These are phyloP conservation scores for Esox niger DNA, from an alignment of 2,113 vertebrate species.

Conservation along the genomic window DNA sequence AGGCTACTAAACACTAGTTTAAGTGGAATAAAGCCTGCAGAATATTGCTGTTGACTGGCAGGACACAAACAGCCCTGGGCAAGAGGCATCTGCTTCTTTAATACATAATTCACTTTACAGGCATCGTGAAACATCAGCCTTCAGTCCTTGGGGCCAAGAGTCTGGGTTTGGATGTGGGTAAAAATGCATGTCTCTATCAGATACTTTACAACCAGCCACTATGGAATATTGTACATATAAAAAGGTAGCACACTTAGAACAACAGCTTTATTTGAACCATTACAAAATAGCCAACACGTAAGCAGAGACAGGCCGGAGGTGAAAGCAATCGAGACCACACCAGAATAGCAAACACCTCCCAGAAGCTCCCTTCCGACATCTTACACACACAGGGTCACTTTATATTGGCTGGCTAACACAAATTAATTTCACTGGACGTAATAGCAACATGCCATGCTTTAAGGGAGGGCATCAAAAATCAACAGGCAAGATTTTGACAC, in stretches of 20 bases:
- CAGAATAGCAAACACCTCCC: slow-evolving; percentile 35
- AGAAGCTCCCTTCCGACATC: slow-evolving; percentile 49
- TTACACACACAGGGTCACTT: slow-evolving; percentile 36
- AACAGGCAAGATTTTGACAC: slow-evolving; percentile 48
- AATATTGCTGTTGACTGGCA: slow-evolving; percentile 58
- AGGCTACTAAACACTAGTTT: slow-evolving; percentile 64
- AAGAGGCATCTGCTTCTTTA: slow-evolving; percentile 69
- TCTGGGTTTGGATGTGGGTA: slow-evolving; percentile 37
- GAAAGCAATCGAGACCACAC: slow-evolving; percentile 16
- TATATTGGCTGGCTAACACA: slow-evolving; percentile 30
- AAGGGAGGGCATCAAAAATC: slow-evolving; percentile 61
- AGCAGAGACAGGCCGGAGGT: slow-evolving; percentile 5
- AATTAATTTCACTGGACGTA: slow-evolving; percentile 55
- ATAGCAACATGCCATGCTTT: background rate
- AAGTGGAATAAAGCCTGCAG: slow-evolving; percentile 67
- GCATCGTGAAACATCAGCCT: slow-evolving; percentile 50
- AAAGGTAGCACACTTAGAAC: background rate
- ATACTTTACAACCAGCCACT: background rate
- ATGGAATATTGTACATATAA: background rate
- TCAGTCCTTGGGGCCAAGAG: slow-evolving; percentile 49
- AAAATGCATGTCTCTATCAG: background rate
- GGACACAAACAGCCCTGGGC: slow-evolving; percentile 68
- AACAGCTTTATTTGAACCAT: background rate
- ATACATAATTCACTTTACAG: slow-evolving; percentile 68
- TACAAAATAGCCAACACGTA: background rate